These are phyloP conservation scores for Monochamus saltuarius DNA, from an alignment of 1,140 invertebrate genomes.

Conservation along the genomic window DNA sequence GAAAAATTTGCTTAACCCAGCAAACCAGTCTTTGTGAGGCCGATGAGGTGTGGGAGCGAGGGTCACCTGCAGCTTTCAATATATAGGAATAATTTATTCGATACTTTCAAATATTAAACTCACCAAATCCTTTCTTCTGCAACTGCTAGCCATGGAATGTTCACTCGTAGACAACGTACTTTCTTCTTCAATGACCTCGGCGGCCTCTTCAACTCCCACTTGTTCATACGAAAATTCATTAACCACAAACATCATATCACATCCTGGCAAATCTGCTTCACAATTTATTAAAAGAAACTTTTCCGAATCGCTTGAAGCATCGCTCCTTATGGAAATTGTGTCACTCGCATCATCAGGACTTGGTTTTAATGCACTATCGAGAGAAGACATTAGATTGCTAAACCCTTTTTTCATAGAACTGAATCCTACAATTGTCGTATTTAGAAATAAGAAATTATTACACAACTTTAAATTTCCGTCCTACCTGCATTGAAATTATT, in stretches of 20 bases:
- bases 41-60: no score
- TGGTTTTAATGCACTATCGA: constrained; percentile 74
- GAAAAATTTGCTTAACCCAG: no score
- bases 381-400: constrained; percentile 74
- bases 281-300: constrained; percentile 68
- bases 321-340: constrained; percentile 68
- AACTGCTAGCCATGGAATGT: constrained; percentile 75
- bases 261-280: constrained; percentile 32
- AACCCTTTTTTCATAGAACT: constrained; percentile 79
- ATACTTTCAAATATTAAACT: constrained; percentile 40
- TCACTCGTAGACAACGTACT: constrained; percentile 71
- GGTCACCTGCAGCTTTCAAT: no score
- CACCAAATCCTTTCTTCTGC: constrained; percentile 74
- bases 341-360: constrained; percentile 73
- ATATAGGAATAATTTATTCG: no score
- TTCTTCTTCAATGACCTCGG: constrained; percentile 79
- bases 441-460: background rate
- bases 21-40: no score
- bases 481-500: constrained; percentile 46
- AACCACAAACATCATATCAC: constrained; percentile 58
- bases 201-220: constrained; percentile 71
- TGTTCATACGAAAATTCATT: constrained; percentile 37
- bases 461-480: background rate
- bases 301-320: constrained; percentile 79
- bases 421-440: constrained; percentile 53